Percentiles rank a stretch among this genome's conserved stretches.
phyloP scores from a whole-genome alignment of 2,113 vertebrate genomes.

The Verasper variegatus region DNA sequence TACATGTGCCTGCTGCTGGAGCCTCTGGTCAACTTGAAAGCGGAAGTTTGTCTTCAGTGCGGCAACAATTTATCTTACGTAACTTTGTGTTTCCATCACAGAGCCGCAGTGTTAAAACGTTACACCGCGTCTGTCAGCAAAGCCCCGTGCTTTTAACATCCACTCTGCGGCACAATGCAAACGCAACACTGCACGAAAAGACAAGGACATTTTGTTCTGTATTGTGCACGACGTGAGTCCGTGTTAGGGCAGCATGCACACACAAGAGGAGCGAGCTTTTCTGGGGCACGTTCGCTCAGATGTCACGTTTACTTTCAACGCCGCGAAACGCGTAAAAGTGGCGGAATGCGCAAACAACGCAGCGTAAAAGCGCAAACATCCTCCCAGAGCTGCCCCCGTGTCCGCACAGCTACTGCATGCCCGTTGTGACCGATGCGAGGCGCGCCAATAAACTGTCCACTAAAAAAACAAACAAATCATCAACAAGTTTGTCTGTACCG shows the following conservation, averaged over 20 bases:
- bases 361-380: neutral
- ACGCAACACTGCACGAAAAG: neutral
- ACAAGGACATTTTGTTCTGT: conserved; percentile 64
- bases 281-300: neutral
- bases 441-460: conserved; percentile 36
- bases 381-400: neutral
- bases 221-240: conserved; percentile 30
- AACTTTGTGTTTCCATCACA: conserved; percentile 71
- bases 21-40: conserved; percentile 75
- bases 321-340: conserved; percentile 48
- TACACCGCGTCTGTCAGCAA: neutral
- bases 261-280: neutral
- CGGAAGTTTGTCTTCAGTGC: conserved; percentile 81
- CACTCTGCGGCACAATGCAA: neutral
- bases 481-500: conserved; percentile 65
- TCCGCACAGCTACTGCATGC: neutral
- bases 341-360: neutral
- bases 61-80: conserved; percentile 76
- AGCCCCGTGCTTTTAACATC: neutral
- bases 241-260: conserved; percentile 14
- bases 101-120: conserved; percentile 42
- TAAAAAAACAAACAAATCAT: neutral
- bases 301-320: conserved; percentile 19
- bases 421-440: conserved; percentile 44
- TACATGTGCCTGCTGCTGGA: neutral